These are phyloP conservation scores for Salvelinus sp. DNA, from an alignment of 2,113 vertebrate genomes.

Conservation along the genomic window DNA sequence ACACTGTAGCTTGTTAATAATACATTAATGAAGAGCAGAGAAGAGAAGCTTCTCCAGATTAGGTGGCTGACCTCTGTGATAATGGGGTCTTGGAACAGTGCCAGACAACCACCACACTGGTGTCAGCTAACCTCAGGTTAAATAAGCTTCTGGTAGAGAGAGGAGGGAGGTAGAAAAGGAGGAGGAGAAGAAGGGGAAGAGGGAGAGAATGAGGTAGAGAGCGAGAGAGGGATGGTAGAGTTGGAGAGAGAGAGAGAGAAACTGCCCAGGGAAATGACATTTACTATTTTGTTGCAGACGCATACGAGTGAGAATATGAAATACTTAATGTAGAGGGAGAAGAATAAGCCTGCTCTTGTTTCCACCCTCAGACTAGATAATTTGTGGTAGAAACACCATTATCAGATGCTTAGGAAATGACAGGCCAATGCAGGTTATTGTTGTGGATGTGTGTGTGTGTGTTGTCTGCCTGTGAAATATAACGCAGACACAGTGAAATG, in stretches of 20 bases:
- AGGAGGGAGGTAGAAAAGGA: slow-evolving; percentile 22
- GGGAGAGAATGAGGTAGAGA: too few species aligned
- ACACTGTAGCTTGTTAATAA: slow-evolving; percentile 91
- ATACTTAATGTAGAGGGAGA: slow-evolving; percentile 32
- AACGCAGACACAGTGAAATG: slow-evolving; percentile 34
- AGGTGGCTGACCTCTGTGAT: slow-evolving; percentile 84
- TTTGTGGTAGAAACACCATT: slow-evolving; percentile 58
- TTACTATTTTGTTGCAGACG: slow-evolving; percentile 69
- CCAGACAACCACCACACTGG: slow-evolving; percentile 80
- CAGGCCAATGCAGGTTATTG: slow-evolving; percentile 43
- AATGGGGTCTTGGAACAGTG: slow-evolving; percentile 85
- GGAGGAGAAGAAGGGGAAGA: too few species aligned
- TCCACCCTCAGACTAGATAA: slow-evolving; percentile 37
- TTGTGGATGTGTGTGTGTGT: slow-evolving; percentile 43
- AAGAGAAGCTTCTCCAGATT: slow-evolving; percentile 86
- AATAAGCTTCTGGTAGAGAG: slow-evolving; percentile 73
- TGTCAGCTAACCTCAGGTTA: slow-evolving; percentile 84
- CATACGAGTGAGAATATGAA: slow-evolving; percentile 61
- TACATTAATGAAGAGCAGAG: slow-evolving; percentile 90
- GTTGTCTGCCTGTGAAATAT: neutral
- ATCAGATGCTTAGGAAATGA: slow-evolving; percentile 57
- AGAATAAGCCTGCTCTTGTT: slow-evolving; percentile 46
- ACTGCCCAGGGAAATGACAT: slow-evolving; percentile 69
- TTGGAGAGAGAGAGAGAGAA: slow-evolving; percentile 5
- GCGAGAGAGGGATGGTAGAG: neutral